Conservation (phyloP, 2,888 invertebrate genomes). For the Lysandra bellargus region DNA sequence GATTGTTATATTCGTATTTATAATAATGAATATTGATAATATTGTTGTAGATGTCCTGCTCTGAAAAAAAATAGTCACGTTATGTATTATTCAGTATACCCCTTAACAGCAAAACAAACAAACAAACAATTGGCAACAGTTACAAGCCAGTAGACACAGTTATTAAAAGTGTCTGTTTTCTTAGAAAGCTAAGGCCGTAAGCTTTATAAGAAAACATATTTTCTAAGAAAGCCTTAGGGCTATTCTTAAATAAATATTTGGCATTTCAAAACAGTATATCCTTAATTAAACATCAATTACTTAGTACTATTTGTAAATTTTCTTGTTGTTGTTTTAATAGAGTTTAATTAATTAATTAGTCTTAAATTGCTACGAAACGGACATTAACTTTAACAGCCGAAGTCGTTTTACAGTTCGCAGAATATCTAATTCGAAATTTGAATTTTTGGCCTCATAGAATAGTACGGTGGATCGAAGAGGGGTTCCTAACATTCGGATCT, state of each 20-base stretch:
- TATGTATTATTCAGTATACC: too few species aligned
- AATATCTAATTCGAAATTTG: conserved; percentile 7
- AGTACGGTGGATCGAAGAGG: too few species aligned
- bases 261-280: not conserved
- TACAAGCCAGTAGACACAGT: not conserved
- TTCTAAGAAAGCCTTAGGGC: not conserved
- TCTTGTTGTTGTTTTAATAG: not conserved
- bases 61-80: too few species aligned
- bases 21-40: too few species aligned
- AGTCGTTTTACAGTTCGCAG: not conserved
- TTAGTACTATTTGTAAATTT: not conserved
- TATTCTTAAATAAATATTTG: not conserved
- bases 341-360: not conserved
- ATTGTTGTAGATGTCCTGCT: too few species aligned
- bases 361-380: not conserved
- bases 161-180: not conserved
- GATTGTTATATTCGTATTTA: too few species aligned
- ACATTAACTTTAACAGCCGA: not conserved
- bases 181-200: not conserved
- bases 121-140: not conserved
- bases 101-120: too few species aligned
- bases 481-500: not conserved
- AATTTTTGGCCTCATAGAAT: not conserved
- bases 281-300: not conserved
- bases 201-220: not conserved